Evolutionary conservation across 1,140 invertebrate species (phyloP), one percentile per base, ranked within the genome.

Genomic region (Geopemphigus sp.): DNA sequence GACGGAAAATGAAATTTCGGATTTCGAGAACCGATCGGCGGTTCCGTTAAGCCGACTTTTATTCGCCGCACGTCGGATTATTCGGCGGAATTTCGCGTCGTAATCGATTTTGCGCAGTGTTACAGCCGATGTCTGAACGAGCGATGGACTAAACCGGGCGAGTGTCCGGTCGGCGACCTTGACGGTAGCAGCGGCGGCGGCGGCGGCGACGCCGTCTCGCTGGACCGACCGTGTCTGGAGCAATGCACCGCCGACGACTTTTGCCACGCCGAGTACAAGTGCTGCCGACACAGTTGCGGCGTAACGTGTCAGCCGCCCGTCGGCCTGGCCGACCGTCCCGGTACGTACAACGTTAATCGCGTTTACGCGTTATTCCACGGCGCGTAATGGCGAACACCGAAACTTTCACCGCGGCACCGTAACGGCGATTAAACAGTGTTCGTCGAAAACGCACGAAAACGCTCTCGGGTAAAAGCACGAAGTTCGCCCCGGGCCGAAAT

Each of bases 231-330:
- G 2, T 92, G 91, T 74, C 85, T 91, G 53, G 84, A 88, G 76
- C 88, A 88, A 19, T 92, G 91, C 81, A 84, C 85, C 56, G 85
- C 86, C 54, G 90, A 92, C 82, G 87, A 88, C 1, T 88, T 91
- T 76, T 92, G 91, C 83, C 86, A 88, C 26, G 89, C 88, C 72
- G 86, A 89, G 0, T 86, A 89, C 26, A 88, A 90, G 81, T 92
- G 90, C 84, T 92, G 91, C 82, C 83, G 84, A n/a, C 89, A 90
- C 82, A 86, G 86, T 32, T 92, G 90, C 56, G 90, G 90, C 5
- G 86, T 89, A 19, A 88, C 89, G 17, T 92, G 90, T 84, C 88
- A 88, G 83, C 86, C 88, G 57, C 89, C 90, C 0, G 70, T 86
- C 0, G 88, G 88, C 74, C 83, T 91, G 17, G 84, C 88, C 17